Evolutionary conservation across 2,797 vertebrate genomes (phyloP), one percentile per base, ranked within the genome.

Genomic region (Lutjanus campechanus): DNA sequence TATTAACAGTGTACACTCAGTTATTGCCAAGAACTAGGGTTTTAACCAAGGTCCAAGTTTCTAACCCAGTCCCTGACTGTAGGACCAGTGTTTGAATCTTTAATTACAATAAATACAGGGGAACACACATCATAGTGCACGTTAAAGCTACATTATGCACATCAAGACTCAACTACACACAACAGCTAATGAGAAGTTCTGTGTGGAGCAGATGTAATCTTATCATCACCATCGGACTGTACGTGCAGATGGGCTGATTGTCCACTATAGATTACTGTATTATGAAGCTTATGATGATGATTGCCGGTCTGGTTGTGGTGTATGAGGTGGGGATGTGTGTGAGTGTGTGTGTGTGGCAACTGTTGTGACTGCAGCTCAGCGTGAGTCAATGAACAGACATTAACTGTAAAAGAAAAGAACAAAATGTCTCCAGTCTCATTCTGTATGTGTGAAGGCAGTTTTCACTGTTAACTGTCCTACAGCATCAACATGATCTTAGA

Each of bases 401-500:
- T 10, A 73, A 53, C 50, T 76, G 76, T 67, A 54, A 1, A 49
- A 15, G 29, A 36, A 20, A 16, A 64, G 10, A 64, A 6, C 4
- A 47, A 41, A 68, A 29, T 12, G 65, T 70, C 16, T 69, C 44
- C 63, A 7, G 66, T 76, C 40, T 73, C 49, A 43, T 55, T 83
- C n/a, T 86, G 79, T 88, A 4, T 62, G 62, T 64, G 81, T 79
- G 88, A 78, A 22, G 63, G 65, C 67, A 19, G 67, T 77, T 74
- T 77, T 55, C 22, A 60, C 73, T 62, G 79, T 67, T 20, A 12
- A 69, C 84, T 82, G 86, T 84, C 77, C 82, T 75, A 72, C 88
- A 90, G 85, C 90, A 84, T 81, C 85, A 81, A 85, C 91, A 79
- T 85, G 82, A 85, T 73, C 80, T 86, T 75, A 82, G 85, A 88